These are phyloP conservation scores for Penaeus chinensis DNA, from an alignment of 1,140 invertebrate genomes.

Conservation along the genomic window DNA sequence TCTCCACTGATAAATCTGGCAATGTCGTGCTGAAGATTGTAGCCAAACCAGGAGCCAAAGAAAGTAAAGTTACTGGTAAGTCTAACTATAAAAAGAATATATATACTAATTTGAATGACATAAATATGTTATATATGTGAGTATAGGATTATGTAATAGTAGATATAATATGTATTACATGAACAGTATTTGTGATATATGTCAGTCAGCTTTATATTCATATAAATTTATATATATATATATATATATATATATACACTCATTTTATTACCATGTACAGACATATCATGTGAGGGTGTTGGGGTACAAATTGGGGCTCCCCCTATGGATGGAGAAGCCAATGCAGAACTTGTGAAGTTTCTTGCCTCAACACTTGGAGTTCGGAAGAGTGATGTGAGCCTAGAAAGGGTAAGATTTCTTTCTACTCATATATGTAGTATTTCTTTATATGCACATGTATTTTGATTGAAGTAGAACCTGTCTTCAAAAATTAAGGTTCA, in stretches of 20 bases:
- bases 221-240: slow-evolving; percentile 31
- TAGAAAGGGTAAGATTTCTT: slow-evolving; percentile 74
- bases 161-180: neutral
- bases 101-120: too few species aligned
- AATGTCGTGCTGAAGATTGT: slow-evolving; percentile 76
- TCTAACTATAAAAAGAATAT: neutral
- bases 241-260: slow-evolving; percentile 5
- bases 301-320: slow-evolving; percentile 81
- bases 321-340: slow-evolving; percentile 83
- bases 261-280: slow-evolving; percentile 64
- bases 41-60: slow-evolving; percentile 83
- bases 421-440: neutral
- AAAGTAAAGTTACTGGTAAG: slow-evolving; percentile 78
- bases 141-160: too few species aligned
- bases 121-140: too few species aligned
- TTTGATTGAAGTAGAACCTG: too few species aligned
- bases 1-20: slow-evolving; percentile 73
- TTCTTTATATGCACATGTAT: neutral
- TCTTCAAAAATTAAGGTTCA: too few species aligned
- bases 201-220: neutral
- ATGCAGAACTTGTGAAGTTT: slow-evolving; percentile 80
- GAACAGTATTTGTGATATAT: neutral
- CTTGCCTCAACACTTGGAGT: slow-evolving; percentile 76
- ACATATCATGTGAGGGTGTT: slow-evolving; percentile 70
- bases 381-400: slow-evolving; percentile 77